Evolutionary conservation across 2,113 vertebrate species (phyloP).

Genomic region (Turdus rufiventris): DNA sequence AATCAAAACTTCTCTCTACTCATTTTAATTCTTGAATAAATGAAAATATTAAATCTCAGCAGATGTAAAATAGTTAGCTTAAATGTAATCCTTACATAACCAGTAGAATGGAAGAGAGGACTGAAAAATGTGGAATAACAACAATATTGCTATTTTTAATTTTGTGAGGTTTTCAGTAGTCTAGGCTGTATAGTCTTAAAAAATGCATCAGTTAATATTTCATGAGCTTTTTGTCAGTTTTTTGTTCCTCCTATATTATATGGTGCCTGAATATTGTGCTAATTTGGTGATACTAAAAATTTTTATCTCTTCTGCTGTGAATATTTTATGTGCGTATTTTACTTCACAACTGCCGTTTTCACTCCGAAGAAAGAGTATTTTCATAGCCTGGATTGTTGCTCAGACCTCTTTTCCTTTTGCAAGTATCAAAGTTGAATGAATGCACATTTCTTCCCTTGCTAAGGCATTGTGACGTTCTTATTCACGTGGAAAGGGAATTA

Average conservation of each 20-base stretch:
- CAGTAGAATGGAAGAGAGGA: background rate
- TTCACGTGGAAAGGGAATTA: background rate
- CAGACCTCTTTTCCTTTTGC: background rate
- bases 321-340: slow-evolving; percentile 20
- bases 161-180: slow-evolving; percentile 17
- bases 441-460: slow-evolving; percentile 1
- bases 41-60: slow-evolving; percentile 57
- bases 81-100: slow-evolving; percentile 2
- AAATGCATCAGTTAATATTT: background rate
- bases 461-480: background rate
- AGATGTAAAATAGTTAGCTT: slow-evolving; percentile 24
- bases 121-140: background rate
- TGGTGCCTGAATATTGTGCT: background rate
- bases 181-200: slow-evolving; percentile 16
- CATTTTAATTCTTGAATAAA: slow-evolving; percentile 66
- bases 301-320: background rate
- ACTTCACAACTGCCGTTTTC: background rate
- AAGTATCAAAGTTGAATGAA: background rate
- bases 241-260: background rate
- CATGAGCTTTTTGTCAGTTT: slow-evolving; percentile 30
- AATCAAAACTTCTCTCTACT: slow-evolving; percentile 57
- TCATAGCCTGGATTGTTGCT: background rate
- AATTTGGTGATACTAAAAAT: background rate
- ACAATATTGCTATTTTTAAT: slow-evolving; percentile 2
- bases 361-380: background rate